phyloP scores from a whole-genome alignment of 2,113 vertebrate genomes.

The Aphyosemion australe region DNA sequence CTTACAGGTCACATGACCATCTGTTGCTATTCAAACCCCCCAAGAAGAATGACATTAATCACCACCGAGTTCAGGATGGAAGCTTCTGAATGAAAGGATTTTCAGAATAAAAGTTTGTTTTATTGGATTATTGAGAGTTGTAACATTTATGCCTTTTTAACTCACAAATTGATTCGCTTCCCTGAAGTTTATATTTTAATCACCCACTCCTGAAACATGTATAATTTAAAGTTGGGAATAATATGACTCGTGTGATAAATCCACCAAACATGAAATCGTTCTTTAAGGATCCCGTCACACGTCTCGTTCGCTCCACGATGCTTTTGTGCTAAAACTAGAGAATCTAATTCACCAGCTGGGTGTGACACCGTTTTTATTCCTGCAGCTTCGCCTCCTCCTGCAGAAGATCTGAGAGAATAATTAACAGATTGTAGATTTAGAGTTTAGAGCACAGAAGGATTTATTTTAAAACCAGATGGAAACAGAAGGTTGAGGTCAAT shows the following conservation, averaged over 20 bases:
- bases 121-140: no score
- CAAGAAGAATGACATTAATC: accelerated
- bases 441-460: constrained; percentile 14
- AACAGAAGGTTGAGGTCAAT: constrained; percentile 19
- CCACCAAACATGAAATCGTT: no score
- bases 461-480: constrained; percentile 42
- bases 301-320: not conserved
- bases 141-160: no score
- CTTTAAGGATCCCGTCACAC: not conserved
- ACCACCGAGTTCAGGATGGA: no score
- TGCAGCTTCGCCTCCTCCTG: not conserved
- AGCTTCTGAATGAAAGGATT: no score
- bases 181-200: no score
- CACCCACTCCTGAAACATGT: not conserved
- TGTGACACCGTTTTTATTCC: not conserved
- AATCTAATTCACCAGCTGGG: constrained; percentile 1
- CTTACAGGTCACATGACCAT: not conserved
- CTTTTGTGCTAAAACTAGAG: no score
- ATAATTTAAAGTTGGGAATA: not conserved
- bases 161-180: no score
- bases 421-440: constrained; percentile 47
- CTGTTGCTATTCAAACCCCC: not conserved
- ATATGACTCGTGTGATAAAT: not conserved
- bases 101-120: no score
- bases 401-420: constrained; percentile 50